phyloP scores from a whole-genome alignment of 2,797 vertebrate species.

The Loris lydekkerianus region DNA sequence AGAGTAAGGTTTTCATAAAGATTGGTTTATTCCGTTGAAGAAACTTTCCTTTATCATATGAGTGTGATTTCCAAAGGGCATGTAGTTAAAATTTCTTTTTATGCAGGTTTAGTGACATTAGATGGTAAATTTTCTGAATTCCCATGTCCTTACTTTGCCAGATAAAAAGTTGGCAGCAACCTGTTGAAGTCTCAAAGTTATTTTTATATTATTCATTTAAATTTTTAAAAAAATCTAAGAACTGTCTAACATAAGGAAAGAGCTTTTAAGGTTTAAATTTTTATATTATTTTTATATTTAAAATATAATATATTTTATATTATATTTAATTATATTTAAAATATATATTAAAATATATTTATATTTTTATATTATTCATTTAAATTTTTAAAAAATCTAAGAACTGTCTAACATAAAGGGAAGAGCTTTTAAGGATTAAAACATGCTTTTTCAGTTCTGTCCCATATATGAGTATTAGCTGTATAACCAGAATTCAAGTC shows the following conservation, averaged over 20 bases:
- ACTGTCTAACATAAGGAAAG: slow-evolving; percentile 33
- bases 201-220: slow-evolving; percentile 65
- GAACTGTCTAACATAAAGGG: slow-evolving; percentile 37
- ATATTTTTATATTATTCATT: slow-evolving; percentile 64
- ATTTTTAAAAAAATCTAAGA: neutral
- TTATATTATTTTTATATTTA: too few species aligned
- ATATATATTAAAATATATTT: too few species aligned
- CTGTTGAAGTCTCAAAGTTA: slow-evolving; percentile 23
- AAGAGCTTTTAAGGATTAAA: slow-evolving; percentile 40
- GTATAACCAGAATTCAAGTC: neutral
- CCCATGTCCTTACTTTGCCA: slow-evolving; percentile 45
- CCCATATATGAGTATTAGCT: neutral
- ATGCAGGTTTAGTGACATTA: slow-evolving; percentile 45
- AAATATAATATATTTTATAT: too few species aligned
- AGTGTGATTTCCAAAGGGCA: slow-evolving; percentile 6
- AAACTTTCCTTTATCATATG: neutral
- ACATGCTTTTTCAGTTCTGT: slow-evolving; percentile 23
- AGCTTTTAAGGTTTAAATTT: slow-evolving; percentile 13
- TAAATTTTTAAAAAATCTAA: slow-evolving; percentile 9
- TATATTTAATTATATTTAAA: too few species aligned
- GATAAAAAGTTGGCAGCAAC: slow-evolving; percentile 55
- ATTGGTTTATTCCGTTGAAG: slow-evolving; percentile 6
- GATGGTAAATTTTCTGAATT: slow-evolving; percentile 49
- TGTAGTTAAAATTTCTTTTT: slow-evolving; percentile 46
- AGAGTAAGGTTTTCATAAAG: neutral